Evolutionary conservation across 2,113 vertebrate genomes (phyloP), one percentile per base, ranked within the genome.

Genomic region (Daphoenositta chrysoptera): DNA sequence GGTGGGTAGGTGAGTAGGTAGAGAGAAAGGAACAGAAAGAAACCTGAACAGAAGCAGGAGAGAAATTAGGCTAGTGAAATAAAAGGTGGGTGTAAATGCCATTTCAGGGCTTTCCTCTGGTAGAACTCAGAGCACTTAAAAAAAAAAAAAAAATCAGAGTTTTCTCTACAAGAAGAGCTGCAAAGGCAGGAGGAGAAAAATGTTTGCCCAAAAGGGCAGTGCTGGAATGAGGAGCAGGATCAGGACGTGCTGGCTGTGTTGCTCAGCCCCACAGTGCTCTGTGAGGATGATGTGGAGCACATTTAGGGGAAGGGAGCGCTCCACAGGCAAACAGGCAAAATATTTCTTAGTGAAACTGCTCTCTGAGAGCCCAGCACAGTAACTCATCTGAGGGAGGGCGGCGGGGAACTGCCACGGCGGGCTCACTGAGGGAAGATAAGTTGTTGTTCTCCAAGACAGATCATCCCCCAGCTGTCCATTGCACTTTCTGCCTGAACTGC

Each of bases 401-500:
- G 87, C 56, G 53, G 40, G 89, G 87, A 95, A 9, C 70, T 83
- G 93, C 84, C 93, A 89, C 7, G 0, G 19, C 89, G 7, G 20
- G 33, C 83, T 89, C 35, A 10, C 47, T 1, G 7, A 12, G 35
- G 84, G 31, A 89, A 91, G 83, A 94, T 60, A 57, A 91, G 91
- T 86, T 83, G 75, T 66, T 83, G 71, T 60, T 68, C 69, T 92
- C 4, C 3, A 90, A 90, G 80, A 96, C 31, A 0, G 93, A 96
- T 94, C 94, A 84, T 58, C 85, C 96, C 94, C 94, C 83, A 93
- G 95, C 79, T 61, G 26, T 90, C 90, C 93, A 87, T 92, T 95
- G 94, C 85, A 92, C 94, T 96, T 96, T 96, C 87, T 80, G 86
- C 88, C 88, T 89, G 56, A 95, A 75, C 88, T 64, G 82, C 90